Percentiles rank a stretch among this genome's conserved stretches.
Conservation (phyloP, 2,113 vertebrate species). For the Ascaphus truei region DNA sequence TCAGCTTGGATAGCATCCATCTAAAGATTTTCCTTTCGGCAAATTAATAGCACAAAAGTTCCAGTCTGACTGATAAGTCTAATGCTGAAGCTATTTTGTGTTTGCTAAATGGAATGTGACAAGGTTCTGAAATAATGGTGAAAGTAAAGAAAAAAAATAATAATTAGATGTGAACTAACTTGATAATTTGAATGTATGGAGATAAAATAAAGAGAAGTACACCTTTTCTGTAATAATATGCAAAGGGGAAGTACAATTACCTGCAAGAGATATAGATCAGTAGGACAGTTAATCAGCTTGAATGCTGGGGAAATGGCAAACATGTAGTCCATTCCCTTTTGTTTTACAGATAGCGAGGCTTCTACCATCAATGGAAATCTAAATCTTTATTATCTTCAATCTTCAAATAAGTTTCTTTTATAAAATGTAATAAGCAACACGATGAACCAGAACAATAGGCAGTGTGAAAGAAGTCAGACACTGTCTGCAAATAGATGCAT, state of each 20-base stretch:
- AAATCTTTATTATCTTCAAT: not conserved
- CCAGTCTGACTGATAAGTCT: conserved; percentile 63
- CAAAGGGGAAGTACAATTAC: conserved; percentile 69
- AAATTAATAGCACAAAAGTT: conserved; percentile 74
- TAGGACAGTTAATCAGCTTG: conserved; percentile 60
- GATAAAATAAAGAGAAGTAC: conserved; percentile 64
- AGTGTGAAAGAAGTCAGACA: not conserved
- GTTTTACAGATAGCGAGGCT: conserved; percentile 50
- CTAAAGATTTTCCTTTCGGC: conserved; percentile 64
- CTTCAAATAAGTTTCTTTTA: not conserved
- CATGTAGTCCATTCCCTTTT: conserved; percentile 55
- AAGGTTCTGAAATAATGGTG: conserved; percentile 60
- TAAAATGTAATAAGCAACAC: not conserved
- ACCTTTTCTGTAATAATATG: conserved; percentile 65
- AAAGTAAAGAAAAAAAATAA: conserved; percentile 71
- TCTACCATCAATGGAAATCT: conserved; percentile 26
- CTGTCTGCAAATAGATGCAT: not conserved
- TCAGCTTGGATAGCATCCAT: conserved; percentile 67
- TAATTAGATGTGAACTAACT: conserved; percentile 74
- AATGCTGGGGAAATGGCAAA: conserved; percentile 54
- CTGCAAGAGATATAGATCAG: conserved; percentile 61
- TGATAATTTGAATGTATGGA: conserved; percentile 66
- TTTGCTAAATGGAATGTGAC: conserved; percentile 72
- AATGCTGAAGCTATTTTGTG: conserved; percentile 64
- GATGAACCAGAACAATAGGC: not conserved